Conservation (phyloP, 2,113 vertebrate species). For the Muntiacus reevesi region DNA sequence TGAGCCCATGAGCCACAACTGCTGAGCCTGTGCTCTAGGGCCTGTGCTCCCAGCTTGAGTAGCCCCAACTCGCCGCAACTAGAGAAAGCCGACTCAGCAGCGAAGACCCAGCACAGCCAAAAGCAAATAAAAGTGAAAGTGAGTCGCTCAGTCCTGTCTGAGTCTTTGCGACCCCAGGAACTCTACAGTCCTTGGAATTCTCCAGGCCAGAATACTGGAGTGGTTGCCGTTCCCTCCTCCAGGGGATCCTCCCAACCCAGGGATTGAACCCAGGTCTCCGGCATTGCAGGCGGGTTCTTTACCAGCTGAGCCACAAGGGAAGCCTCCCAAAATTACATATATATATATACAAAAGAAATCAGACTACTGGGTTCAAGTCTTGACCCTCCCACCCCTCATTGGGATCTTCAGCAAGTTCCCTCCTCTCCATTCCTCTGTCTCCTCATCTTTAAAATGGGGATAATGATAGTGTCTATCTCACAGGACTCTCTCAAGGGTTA, state of each 20-base stretch:
- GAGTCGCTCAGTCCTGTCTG: accelerated
- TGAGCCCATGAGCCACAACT: background rate
- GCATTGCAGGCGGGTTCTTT: background rate
- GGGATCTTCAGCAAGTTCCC: background rate
- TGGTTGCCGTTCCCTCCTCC: background rate
- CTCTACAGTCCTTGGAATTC: background rate
- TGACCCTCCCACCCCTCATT: background rate
- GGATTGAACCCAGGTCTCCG: background rate
- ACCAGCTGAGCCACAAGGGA: background rate
- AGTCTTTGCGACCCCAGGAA: accelerated
- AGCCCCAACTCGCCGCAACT: background rate
- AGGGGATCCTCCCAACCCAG: background rate
- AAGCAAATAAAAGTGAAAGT: background rate
- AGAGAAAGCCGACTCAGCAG: background rate
- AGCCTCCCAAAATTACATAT: background rate
- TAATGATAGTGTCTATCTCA: background rate
- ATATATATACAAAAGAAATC: background rate
- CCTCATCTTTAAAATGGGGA: background rate
- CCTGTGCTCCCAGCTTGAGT: background rate
- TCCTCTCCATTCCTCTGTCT: background rate
- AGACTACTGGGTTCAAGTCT: background rate
- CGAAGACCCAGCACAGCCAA: background rate
- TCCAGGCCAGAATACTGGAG: background rate
- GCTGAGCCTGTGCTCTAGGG: background rate
- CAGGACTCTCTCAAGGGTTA: background rate